phyloP scores from a whole-genome alignment of 2,888 invertebrate species.

The Gymnosoma rotundatum region DNA sequence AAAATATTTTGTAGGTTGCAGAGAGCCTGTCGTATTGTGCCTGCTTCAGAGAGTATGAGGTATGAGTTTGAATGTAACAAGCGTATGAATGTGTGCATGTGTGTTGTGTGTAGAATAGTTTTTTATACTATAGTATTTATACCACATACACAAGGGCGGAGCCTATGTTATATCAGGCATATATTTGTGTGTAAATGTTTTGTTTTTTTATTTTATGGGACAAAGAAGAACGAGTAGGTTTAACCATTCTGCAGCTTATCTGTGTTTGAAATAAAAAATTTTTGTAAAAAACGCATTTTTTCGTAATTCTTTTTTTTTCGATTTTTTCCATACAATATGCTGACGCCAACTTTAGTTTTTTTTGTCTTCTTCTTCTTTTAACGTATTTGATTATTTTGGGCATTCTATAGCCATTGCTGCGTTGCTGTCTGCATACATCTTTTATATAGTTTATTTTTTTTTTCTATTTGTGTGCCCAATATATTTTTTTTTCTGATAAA shows the following conservation, averaged over 20 bases:
- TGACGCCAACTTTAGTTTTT: constrained; percentile 58
- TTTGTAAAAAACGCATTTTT: constrained; percentile 66
- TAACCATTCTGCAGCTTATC: constrained; percentile 67
- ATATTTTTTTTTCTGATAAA: constrained; percentile 31
- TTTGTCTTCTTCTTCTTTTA: constrained; percentile 20
- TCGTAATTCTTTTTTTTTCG: constrained; percentile 47
- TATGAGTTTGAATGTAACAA: constrained; percentile 38
- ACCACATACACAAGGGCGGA: constrained; percentile 63
- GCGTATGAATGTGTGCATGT: constrained; percentile 16
- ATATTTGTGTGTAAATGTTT: background rate
- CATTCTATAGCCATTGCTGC: constrained; percentile 60
- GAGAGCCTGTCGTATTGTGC: constrained; percentile 17
- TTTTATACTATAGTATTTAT: constrained; percentile 25
- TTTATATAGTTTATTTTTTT: constrained; percentile 46
- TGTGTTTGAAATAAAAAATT: constrained; percentile 35
- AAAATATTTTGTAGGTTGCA: constrained; percentile 38
- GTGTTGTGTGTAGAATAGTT: constrained; percentile 57
- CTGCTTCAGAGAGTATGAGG: constrained; percentile 10
- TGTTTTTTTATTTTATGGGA: constrained; percentile 16
- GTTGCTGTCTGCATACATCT: constrained; percentile 30
- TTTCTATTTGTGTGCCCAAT: constrained; percentile 13
- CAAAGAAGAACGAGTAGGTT: constrained; percentile 62
- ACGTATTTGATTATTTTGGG: constrained; percentile 58
- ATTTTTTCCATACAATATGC: constrained; percentile 52
- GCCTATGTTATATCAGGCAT: constrained; percentile 49